Percentiles rank a stretch among this genome's conserved stretches.
Conservation (phyloP, 2,888 invertebrate genomes). For the Agrilus mali region DNA sequence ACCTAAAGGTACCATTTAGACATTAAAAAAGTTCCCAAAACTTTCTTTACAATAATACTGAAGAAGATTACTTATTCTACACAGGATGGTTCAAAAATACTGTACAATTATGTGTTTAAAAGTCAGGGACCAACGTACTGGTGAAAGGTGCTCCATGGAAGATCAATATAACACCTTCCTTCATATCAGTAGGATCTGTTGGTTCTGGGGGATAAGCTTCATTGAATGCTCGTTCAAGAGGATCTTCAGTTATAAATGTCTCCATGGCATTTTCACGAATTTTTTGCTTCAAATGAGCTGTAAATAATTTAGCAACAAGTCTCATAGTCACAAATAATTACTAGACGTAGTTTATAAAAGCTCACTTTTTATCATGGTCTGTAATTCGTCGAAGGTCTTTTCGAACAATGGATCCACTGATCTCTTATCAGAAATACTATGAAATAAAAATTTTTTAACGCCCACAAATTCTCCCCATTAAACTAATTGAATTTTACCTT, state of each 20-base stretch:
- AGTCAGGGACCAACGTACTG: no score
- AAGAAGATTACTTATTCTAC: neutral
- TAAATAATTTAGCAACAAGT: no score
- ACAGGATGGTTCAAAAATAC: neutral
- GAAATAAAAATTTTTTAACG: no score
- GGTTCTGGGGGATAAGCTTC: conserved; percentile 4
- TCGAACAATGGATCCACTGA: conserved; percentile 1
- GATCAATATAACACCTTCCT: conserved; percentile 30
- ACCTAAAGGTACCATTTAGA: conserved; percentile 15
- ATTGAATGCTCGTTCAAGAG: conserved; percentile 20
- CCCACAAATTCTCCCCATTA: no score
- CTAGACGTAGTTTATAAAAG: no score
- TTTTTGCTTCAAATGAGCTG: neutral
- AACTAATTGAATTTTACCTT: no score
- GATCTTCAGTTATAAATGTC: conserved; percentile 19
- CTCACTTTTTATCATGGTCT: conserved; percentile 18
- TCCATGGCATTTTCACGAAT: neutral
- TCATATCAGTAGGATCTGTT: conserved; percentile 10
- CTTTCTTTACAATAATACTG: neutral
- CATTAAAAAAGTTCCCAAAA: no score
- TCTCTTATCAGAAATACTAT: no score
- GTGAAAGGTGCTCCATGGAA: conserved; percentile 36
- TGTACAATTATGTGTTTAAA: no score
- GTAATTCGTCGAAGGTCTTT: conserved; percentile 15
- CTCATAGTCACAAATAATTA: no score